Conservation (phyloP, 2,888 invertebrate species). For the Ellobium chinense region DNA sequence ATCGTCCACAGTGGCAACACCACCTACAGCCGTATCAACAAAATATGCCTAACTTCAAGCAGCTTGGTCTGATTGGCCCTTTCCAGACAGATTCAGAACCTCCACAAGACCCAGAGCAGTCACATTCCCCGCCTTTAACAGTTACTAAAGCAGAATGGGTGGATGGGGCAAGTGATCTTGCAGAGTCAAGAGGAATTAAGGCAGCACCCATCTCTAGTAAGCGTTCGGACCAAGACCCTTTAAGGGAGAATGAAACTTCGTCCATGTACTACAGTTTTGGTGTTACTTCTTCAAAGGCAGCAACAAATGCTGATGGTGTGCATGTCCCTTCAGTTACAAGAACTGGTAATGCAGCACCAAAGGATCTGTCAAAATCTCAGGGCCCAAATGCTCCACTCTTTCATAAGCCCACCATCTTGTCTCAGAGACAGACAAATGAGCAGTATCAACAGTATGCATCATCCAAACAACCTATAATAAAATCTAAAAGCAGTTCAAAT, state of each 20-base stretch:
- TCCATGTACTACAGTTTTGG: neutral
- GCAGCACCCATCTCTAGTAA: neutral
- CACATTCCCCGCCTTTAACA: neutral
- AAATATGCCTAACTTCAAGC: neutral
- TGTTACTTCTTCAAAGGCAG: neutral
- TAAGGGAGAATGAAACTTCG: neutral
- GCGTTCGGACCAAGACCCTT: neutral
- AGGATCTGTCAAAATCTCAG: neutral
- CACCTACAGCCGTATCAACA: neutral
- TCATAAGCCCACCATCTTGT: too few relatives aligned
- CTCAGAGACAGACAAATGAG: neutral
- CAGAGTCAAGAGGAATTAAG: neutral
- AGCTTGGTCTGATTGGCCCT: neutral
- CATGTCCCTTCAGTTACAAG: neutral
- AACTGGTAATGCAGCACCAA: neutral
- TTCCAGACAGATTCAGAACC: neutral
- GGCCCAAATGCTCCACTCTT: too few relatives aligned
- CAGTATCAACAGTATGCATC: neutral
- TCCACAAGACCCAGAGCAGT: neutral
- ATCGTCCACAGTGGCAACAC: neutral
- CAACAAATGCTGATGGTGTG: neutral
- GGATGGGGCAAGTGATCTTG: too few relatives aligned
- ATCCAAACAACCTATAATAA: neutral
- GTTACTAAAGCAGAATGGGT: conserved; percentile 26
- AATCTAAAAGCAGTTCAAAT: neutral